Evolutionary conservation across 2,888 invertebrate genomes (phyloP).

Genomic region (Tenthredo amoena): DNA sequence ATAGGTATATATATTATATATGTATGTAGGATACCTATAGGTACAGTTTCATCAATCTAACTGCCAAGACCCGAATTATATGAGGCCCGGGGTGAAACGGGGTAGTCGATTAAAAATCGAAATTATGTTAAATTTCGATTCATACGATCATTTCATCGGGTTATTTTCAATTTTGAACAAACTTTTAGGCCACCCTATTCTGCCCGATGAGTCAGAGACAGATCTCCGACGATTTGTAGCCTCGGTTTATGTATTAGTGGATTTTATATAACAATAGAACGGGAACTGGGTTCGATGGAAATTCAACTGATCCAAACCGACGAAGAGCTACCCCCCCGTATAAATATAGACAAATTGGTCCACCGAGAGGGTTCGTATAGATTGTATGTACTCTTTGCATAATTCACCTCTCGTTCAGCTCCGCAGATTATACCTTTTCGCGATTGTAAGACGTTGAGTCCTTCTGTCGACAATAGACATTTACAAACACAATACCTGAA

Average conservation of each 20-base stretch:
- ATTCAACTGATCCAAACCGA: not conserved
- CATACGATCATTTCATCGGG: too few species aligned
- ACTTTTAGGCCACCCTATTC: too few species aligned
- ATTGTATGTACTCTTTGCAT: not conserved
- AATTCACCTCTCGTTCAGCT: not conserved
- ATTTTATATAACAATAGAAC: too few species aligned
- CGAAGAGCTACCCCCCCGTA: too few species aligned
- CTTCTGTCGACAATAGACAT: not conserved
- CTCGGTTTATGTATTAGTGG: too few species aligned
- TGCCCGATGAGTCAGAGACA: too few species aligned
- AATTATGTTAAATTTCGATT: too few species aligned
- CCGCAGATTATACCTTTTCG: not conserved
- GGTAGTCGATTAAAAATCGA: too few species aligned
- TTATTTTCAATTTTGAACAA: too few species aligned
- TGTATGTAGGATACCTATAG: not conserved
- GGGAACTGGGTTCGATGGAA: not conserved
- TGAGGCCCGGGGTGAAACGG: too few species aligned
- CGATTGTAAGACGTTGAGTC: not conserved
- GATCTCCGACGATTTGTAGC: too few species aligned
- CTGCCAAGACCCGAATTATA: not conserved
- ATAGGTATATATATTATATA: not conserved
- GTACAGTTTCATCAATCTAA: not conserved
- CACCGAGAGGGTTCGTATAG: not conserved
- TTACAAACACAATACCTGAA: not conserved
- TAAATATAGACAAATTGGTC: not conserved